Conservation (phyloP, 2,797 vertebrate genomes). For the Cryptoprocta ferox region DNA sequence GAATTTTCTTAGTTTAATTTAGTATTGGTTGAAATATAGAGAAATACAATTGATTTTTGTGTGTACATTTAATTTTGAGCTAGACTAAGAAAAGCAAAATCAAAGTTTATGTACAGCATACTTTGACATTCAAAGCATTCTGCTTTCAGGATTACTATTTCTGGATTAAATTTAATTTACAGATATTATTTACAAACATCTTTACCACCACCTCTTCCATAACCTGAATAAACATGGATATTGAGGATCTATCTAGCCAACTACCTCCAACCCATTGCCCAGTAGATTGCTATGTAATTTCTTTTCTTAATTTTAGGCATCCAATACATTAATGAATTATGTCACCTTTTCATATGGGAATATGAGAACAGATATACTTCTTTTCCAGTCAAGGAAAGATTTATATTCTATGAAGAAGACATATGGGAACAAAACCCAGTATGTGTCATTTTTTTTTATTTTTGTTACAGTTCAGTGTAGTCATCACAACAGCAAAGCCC, state of each 20-base stretch:
- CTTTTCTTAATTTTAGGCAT: slow-evolving; percentile 77
- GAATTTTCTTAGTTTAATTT: slow-evolving; percentile 38
- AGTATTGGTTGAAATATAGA: neutral
- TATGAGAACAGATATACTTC: slow-evolving; percentile 71
- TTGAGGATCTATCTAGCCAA: neutral
- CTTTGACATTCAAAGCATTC: slow-evolving; percentile 1
- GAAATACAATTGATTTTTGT: slow-evolving; percentile 6
- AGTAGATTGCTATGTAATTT: slow-evolving; percentile 70
- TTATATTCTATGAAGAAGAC: slow-evolving; percentile 76
- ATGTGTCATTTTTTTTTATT: slow-evolving; percentile 70
- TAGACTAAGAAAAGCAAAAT: neutral
- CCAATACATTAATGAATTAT: slow-evolving; percentile 73
- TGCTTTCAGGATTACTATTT: neutral
- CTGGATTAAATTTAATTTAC: slow-evolving; percentile 18
- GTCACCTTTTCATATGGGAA: slow-evolving; percentile 72
- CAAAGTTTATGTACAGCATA: neutral
- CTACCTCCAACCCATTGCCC: slow-evolving; percentile 38
- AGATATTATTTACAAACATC: neutral
- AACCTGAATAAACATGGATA: neutral
- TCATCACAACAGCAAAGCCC: neutral
- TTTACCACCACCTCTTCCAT: neutral
- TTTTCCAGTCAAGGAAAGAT: slow-evolving; percentile 77
- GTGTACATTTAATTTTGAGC: neutral
- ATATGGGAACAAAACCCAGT: slow-evolving; percentile 74
- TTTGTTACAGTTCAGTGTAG: slow-evolving; percentile 55